Conservation (phyloP, 2,113 vertebrate species). For the Onychorhynchus coronatus region DNA sequence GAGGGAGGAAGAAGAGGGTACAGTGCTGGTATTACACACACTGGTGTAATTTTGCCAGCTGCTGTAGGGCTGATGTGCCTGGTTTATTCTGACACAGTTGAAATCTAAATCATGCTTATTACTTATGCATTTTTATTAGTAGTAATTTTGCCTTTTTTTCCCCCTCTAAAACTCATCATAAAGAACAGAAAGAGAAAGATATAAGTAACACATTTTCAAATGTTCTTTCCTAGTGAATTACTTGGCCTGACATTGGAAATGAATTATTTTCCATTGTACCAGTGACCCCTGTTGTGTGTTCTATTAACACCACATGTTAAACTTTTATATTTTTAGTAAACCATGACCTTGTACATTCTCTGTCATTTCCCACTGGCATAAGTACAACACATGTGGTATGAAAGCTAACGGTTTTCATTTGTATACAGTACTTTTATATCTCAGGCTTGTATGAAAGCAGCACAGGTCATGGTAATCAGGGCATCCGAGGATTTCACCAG, state of each 20-base stretch:
- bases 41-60: neutral
- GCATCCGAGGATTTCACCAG: conserved; percentile 48
- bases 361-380: conserved; percentile 63
- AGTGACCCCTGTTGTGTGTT: conserved; percentile 72
- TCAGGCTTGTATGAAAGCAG: conserved; percentile 3
- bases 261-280: conserved; percentile 64
- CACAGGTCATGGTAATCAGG: conserved; percentile 32
- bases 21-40: neutral
- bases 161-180: fast-evolving
- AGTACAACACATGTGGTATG: conserved; percentile 57
- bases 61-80: neutral
- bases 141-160: neutral
- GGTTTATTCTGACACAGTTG: neutral
- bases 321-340: conserved; percentile 68
- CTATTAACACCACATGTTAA: conserved; percentile 73
- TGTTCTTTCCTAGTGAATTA: conserved; percentile 33
- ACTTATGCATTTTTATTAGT: neutral
- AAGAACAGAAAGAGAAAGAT: neutral
- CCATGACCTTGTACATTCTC: conserved; percentile 67
- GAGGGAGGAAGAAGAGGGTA: neutral
- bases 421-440: neutral
- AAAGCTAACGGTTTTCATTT: conserved; percentile 60
- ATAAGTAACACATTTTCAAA: conserved; percentile 21
- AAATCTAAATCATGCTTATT: neutral
- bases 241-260: conserved; percentile 58